A percentile compares a stretch with the other conserved stretches of the same genome.
Conservation (phyloP, 2,888 invertebrate genomes). For the Eurytoma californica region DNA sequence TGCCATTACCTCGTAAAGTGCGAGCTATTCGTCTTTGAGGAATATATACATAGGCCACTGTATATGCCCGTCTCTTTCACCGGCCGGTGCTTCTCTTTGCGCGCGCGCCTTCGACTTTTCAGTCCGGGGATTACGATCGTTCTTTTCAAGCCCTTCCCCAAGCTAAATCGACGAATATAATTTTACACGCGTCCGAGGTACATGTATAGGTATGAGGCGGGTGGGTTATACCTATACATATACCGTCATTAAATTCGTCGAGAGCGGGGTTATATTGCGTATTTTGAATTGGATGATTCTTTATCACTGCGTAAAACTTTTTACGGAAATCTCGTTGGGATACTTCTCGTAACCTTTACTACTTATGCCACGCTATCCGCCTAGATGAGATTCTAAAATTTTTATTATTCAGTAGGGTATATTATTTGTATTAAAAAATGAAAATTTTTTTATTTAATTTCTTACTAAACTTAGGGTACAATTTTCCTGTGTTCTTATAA, state of each 20-base stretch:
- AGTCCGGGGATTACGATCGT: constrained; percentile 24
- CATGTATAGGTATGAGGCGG: background rate
- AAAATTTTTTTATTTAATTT: no score
- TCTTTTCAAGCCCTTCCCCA: constrained; percentile 6
- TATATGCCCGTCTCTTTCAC: background rate
- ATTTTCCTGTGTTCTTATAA: no score
- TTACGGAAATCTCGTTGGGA: no score
- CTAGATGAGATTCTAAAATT: no score
- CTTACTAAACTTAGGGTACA: no score
- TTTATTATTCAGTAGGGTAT: no score
- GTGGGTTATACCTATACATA: background rate
- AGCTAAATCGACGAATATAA: constrained; percentile 13
- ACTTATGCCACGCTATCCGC: no score
- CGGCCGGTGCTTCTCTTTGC: constrained; percentile 4
- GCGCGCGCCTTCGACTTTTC: constrained; percentile 16
- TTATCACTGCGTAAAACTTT: background rate
- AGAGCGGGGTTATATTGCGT: background rate
- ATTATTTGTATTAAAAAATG: no score
- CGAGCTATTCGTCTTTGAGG: constrained; percentile 44
- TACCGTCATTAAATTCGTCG: background rate
- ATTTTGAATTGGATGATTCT: background rate
- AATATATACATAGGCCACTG: background rate
- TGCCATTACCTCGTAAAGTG: constrained; percentile 48
- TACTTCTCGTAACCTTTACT: no score
- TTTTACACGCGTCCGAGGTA: constrained; percentile 11